Evolutionary conservation across 2,797 vertebrate species (phyloP), one percentile per base, ranked within the genome.

Genomic region (Pseudochromis fuscus): DNA sequence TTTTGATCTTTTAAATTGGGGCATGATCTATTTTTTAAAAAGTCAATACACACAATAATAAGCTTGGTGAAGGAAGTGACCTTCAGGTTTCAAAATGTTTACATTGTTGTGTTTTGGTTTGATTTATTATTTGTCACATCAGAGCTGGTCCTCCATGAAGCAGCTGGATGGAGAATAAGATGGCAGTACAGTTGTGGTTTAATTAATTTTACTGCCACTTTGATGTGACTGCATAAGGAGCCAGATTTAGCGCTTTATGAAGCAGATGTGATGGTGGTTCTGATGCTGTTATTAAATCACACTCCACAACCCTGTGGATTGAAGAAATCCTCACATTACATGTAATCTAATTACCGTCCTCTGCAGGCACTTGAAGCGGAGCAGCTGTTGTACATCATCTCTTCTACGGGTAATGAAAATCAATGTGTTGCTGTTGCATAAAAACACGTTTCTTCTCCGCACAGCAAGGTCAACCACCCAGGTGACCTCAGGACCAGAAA

Each of bases 241-340:
- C 53, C 58, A 40, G 40, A 18, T 44, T 10, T 50, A 12, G 37
- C n/a, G 7, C 9, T 31, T 6, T 24, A 5, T n/a, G n/a, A n/a
- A 23, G 9, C 15, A 48, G 18, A 44, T 9, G 56, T 19, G 49
- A 38, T 35, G 64, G 48, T n/a, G 11, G 40, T 13, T 46, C 9
- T 64, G 16, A 48, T 33, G 25, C 38, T 50, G 42, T 37, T 3
- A 55, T 71, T 44, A 40, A 59, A 37, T 35, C 49, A 27, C 10
- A 28, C 23, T 19, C 28, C 35, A 19, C 16, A 50, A 7, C 16
- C 8, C 3, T 15, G 28, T 42, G 11, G 5, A 35, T 0, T 44
- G 24, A 50, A 28, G 18, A 33, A 19, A 30, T 40, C 13, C 38
- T 55, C 7, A 65, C 1, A 3, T 53, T 37, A 27, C 24, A 33